These are phyloP conservation scores for Oryzias javanicus DNA, from an alignment of 2,113 vertebrate species.

Conservation along the genomic window DNA sequence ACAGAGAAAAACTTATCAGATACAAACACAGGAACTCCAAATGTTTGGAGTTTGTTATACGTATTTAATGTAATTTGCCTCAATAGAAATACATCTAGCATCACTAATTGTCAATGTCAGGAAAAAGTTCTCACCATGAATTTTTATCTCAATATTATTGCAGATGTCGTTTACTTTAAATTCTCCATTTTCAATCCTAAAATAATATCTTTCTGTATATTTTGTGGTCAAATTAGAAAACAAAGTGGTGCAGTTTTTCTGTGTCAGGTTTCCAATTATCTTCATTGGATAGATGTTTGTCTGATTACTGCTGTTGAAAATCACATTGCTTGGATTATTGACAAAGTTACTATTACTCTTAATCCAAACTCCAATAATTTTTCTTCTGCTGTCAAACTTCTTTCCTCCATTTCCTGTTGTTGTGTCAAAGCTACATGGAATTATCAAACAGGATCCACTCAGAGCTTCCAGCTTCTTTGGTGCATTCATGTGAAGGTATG, in stretches of 20 bases:
- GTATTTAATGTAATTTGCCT: neutral
- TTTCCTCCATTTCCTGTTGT: neutral
- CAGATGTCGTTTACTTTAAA: neutral
- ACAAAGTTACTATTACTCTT: neutral
- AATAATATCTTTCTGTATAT: constrained; percentile 31
- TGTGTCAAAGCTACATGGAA: neutral
- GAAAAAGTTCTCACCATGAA: constrained; percentile 29
- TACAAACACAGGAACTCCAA: too few relatives aligned
- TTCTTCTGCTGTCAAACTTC: neutral
- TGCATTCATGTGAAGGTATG: neutral
- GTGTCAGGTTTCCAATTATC: constrained; percentile 39
- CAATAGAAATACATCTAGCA: neutral
- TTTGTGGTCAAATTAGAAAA: constrained; percentile 3
- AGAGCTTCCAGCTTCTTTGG: neutral
- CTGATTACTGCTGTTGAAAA: constrained; percentile 7
- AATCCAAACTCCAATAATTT: neutral
- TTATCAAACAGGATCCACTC: neutral
- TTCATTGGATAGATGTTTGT: neutral
- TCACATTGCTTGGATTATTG: neutral
- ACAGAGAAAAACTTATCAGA: neutral
- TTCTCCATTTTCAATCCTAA: neutral
- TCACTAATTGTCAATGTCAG: neutral
- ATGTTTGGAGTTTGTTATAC: neutral
- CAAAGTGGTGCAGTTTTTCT: constrained; percentile 56
- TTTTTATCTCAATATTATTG: constrained; percentile 17